Evolutionary conservation across 2,797 vertebrate species (phyloP).

Genomic region (Spea hammondii): DNA sequence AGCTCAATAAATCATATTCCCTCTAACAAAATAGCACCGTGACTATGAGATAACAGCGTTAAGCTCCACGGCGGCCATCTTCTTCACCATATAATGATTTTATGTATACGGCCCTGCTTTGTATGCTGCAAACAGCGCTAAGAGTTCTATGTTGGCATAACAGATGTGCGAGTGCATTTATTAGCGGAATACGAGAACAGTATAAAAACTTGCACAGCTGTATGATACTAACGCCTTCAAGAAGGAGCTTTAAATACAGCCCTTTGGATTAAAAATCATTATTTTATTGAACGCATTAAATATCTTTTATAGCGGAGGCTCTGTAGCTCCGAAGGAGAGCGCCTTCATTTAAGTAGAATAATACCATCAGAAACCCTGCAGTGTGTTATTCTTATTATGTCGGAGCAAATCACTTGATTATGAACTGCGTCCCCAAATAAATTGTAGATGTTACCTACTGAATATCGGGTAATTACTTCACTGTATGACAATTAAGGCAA

Average conservation of each 20-base stretch:
- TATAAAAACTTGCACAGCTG: conserved; percentile 3
- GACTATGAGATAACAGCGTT: too few relatives aligned
- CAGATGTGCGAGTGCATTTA: conserved; percentile 7
- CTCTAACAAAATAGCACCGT: too few relatives aligned
- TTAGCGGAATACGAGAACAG: conserved; percentile 22
- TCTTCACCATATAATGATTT: too few relatives aligned
- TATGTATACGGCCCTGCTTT: too few relatives aligned
- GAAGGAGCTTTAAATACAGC: conserved; percentile 31
- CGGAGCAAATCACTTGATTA: conserved; percentile 20
- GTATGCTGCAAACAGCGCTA: too few relatives aligned
- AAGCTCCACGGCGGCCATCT: too few relatives aligned
- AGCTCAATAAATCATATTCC: too few relatives aligned
- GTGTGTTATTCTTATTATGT: conserved; percentile 26
- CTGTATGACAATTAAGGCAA: conserved; percentile 26
- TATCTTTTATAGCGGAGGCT: conserved; percentile 37
- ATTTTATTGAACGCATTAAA: conserved; percentile 45
- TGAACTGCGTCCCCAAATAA: conserved; percentile 18
- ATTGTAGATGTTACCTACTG: conserved; percentile 13
- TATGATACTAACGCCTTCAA: conserved; percentile 6
- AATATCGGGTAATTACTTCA: conserved; percentile 32
- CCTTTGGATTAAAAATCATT: conserved; percentile 42
- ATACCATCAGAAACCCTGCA: conserved; percentile 26
- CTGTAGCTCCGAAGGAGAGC: conserved; percentile 28
- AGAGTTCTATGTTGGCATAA: neutral
- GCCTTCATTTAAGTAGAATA: conserved; percentile 39